Base-by-base conservation (phyloP, 2,113 vertebrate species). In the Anhinga anhinga region DNA sequence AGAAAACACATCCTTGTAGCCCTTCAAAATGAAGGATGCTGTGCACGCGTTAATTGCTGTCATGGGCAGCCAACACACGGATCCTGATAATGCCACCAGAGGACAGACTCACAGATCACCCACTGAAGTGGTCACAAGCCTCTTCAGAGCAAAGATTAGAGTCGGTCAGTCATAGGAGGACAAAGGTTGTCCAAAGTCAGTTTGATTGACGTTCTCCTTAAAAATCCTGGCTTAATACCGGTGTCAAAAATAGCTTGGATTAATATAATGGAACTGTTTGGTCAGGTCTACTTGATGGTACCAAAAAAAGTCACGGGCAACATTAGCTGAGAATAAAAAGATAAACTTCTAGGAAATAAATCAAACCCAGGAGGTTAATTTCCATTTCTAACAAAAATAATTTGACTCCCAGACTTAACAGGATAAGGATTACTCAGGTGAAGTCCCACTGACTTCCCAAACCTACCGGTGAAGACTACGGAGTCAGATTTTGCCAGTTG, bases 401-500 rank as follows among this genome's bases (percentile, higher is more conserved):
- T n/a, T 73, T 29, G 44, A 63, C 36, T 19, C 44, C 34, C 36
- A 66, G n/a, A 52, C 15, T 56, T 78, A 53, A 63, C 23, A 38
- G 17, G 21, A 14, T 32, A 70, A 63, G 32, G 25, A 84, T n/a
- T 49, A 66, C 12, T 56, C 9, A 13, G 49, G 19, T 55, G 38
- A 90, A 94, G 40, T 45, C 42, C 66, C 58, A 25, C 2, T 13
- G n/a, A 86, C 53, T 63, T 66, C 30, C 40, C 12, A 15, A 92
- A 29, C 5, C n/a, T 27, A 27, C 5, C 0, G 0, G 34, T 1
- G 0, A 50, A 67, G 38, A 27, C 3, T 4, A 32, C 40, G 32
- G 36, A 38, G 50, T 26, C 27, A 2, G 18, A 26, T 29, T 26
- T 12, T 42, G 21, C 15, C 38, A 69, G 27, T 25, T 76, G 13